Conservation (phyloP, 2,797 vertebrate species). For the Cyprinella venusta region DNA sequence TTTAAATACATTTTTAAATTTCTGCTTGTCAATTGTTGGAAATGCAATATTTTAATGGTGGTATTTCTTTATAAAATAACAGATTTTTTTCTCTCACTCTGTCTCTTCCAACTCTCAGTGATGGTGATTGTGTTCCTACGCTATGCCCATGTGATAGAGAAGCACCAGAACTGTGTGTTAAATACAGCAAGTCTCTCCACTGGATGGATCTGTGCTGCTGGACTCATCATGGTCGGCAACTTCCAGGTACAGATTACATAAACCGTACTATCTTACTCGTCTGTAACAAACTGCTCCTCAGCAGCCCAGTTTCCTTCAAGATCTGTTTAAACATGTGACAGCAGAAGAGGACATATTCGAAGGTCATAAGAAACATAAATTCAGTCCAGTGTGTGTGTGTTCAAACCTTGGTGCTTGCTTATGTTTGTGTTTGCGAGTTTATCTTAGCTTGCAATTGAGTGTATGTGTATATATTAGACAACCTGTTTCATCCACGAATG, state of each 20-base stretch:
- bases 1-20: neutral
- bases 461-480: neutral
- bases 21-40: constrained; percentile 55
- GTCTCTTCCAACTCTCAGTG: constrained; percentile 73
- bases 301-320: neutral
- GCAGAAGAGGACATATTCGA: neutral
- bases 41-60: too few relatives aligned
- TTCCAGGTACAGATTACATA: constrained; percentile 81
- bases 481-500: neutral
- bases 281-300: neutral
- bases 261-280: neutral
- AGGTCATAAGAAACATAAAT: neutral
- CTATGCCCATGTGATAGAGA: constrained; percentile 88
- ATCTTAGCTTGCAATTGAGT: neutral
- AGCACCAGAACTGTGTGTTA: constrained; percentile 84
- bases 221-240: constrained; percentile 91
- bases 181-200: constrained; percentile 86
- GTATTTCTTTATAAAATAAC: constrained; percentile 2
- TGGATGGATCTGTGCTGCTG: constrained; percentile 87
- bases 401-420: neutral
- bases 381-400: neutral
- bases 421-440: neutral
- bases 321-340: constrained; percentile 11
- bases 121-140: constrained; percentile 87
- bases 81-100: constrained; percentile 1